phyloP scores from a whole-genome alignment of 2,888 invertebrate species.

The Ichneumoninae sp. region DNA sequence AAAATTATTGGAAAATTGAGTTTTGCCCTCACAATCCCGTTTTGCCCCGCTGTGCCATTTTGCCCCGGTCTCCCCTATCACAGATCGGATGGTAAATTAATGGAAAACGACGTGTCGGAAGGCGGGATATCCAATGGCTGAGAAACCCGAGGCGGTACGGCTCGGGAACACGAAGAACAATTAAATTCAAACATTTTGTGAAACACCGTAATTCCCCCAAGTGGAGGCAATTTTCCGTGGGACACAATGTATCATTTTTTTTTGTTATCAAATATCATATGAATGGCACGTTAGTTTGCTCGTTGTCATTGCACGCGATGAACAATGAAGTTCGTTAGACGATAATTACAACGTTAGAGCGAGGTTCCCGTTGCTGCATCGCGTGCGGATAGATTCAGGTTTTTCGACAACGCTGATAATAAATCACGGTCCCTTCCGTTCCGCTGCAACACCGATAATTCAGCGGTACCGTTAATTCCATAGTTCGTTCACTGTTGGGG shows the following conservation, averaged over 20 bases:
- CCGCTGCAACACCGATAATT: constrained; percentile 24
- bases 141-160: no score
- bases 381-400: neutral
- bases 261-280: neutral
- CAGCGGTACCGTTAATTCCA: constrained; percentile 17
- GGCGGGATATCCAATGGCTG: no score
- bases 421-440: constrained; percentile 14
- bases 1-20: no score
- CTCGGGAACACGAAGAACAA: no score
- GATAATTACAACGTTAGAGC: neutral
- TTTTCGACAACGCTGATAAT: constrained; percentile 11
- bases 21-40: no score
- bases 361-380: neutral
- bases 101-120: no score
- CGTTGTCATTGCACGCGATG: neutral
- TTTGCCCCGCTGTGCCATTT: no score
- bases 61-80: no score
- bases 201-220: no score
- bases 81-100: no score
- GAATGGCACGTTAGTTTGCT: neutral
- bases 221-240: neutral
- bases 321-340: constrained; percentile 9
- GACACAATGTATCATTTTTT: neutral
- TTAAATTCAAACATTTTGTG: no score
- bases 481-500: neutral